Conservation (phyloP, 2,888 invertebrate species). For the Kuschelorhynchus macadamiae region DNA sequence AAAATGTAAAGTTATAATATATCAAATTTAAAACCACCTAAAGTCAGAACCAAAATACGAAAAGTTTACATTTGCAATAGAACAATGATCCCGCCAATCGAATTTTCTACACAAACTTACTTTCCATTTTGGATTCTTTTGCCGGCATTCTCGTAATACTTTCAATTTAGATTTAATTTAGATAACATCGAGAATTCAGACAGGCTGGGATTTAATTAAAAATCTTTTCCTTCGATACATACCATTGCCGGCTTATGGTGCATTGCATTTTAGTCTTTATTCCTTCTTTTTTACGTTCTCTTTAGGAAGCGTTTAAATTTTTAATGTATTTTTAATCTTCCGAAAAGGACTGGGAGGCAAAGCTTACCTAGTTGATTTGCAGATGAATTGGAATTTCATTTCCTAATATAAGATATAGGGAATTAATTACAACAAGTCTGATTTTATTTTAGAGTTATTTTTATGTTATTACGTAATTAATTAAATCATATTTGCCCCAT, state of each 20-base stretch:
- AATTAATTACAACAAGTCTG: too few species aligned
- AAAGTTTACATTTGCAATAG: constrained; percentile 34
- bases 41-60: too few species aligned
- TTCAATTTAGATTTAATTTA: constrained; percentile 53
- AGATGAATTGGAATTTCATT: too few species aligned
- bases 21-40: too few species aligned
- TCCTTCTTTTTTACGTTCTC: not conserved
- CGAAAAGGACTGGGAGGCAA: too few species aligned
- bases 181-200: constrained; percentile 48
- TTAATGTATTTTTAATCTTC: constrained; percentile 27
- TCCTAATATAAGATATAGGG: too few species aligned
- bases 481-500: too few species aligned
- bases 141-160: constrained; percentile 45
- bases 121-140: constrained; percentile 47
- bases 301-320: constrained; percentile 6
- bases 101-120: constrained; percentile 40
- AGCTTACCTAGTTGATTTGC: too few species aligned
- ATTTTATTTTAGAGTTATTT: too few species aligned
- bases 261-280: constrained; percentile 8
- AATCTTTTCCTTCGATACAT: constrained; percentile 40
- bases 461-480: too few species aligned
- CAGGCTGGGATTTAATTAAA: constrained; percentile 45
- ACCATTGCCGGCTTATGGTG: constrained; percentile 8
- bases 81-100: constrained; percentile 40
- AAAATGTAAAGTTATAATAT: too few species aligned